Conservation (phyloP, 1,140 invertebrate species). For the Mizuhopecten yessoensis region DNA sequence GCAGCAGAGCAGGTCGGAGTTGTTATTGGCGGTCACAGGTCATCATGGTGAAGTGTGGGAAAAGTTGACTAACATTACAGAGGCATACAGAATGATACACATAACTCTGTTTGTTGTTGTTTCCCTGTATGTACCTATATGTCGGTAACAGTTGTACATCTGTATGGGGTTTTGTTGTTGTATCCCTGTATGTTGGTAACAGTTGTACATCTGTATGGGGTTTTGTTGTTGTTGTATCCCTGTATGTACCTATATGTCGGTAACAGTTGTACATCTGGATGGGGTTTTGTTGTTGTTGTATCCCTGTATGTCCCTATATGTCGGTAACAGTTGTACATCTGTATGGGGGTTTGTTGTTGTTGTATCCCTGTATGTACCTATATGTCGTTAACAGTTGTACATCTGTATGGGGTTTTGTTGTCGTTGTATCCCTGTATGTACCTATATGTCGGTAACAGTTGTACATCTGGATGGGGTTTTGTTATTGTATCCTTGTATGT, state of each 20-base stretch:
- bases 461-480: too few relatives aligned
- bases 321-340: too few relatives aligned
- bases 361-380: background rate
- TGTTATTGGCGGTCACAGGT: slow-evolving; percentile 45
- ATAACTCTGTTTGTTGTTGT: background rate
- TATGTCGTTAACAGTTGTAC: too few relatives aligned
- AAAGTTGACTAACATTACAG: slow-evolving; percentile 45
- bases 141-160: too few relatives aligned
- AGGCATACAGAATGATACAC: background rate
- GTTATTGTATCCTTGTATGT: too few relatives aligned
- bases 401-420: too few relatives aligned
- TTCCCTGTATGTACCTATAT: background rate
- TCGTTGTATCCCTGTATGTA: background rate
- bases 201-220: too few relatives aligned
- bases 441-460: background rate
- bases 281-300: background rate
- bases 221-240: background rate
- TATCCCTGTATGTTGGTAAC: background rate
- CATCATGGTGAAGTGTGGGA: slow-evolving; percentile 51
- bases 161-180: background rate
- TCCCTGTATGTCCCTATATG: background rate
- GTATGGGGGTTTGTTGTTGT: background rate
- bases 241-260: background rate
- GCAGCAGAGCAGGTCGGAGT: slow-evolving; percentile 30
- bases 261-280: too few relatives aligned